Evolutionary conservation across 37 sponge, comb jelly and placozoan genomes (phyloP), one percentile per base, ranked within the genome.

Genomic region (Lycopodina hypogea): DNA sequence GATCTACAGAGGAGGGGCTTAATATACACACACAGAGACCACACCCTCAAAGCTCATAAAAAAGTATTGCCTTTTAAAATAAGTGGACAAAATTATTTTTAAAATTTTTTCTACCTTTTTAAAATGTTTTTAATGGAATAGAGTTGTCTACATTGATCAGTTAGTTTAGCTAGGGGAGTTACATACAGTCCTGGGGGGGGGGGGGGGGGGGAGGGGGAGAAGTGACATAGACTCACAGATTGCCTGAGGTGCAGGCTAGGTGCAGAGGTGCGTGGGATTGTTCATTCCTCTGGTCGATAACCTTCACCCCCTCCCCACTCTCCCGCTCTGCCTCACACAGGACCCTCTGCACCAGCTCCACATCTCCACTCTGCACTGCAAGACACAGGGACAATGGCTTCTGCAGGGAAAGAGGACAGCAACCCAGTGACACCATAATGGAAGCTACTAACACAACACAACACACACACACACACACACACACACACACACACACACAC

Each of bases 191-290:
- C n/a, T 37, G 29, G 11, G 37, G 64, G 1, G 42, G 7, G 30
- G 48, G 1, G 60, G 18, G 42, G 22, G 69, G n/a, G 42, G 17
- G 14, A 1, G 42, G 18, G 60, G n/a, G 18, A 9, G 4, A 4
- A 45, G 4, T 9, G 9, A 45, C 48, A 45, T 24, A 37, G 28
- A 68, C 88, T 80, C 56, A 88, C 93, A 84, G 22, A 69, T 84
- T 81, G 18, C 94, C 94, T 19, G 78, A 39, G 9, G 77, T 69
- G 42, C 86, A 89, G 39, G 94, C 94, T 0, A 93, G 65, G 53
- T 93, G 94, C 3, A 93, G 87, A 7, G 94, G 86, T 29, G 94
- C 81, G 42, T 93, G 86, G 0, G 74, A 71, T 78, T 89, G 94
- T 8, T 81, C 76, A 55, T 93, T 86, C n/a, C 94, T 61, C 71